Evolutionary conservation across 1,140 invertebrate species (phyloP).

Genomic region (Drosophila tristis): DNA sequence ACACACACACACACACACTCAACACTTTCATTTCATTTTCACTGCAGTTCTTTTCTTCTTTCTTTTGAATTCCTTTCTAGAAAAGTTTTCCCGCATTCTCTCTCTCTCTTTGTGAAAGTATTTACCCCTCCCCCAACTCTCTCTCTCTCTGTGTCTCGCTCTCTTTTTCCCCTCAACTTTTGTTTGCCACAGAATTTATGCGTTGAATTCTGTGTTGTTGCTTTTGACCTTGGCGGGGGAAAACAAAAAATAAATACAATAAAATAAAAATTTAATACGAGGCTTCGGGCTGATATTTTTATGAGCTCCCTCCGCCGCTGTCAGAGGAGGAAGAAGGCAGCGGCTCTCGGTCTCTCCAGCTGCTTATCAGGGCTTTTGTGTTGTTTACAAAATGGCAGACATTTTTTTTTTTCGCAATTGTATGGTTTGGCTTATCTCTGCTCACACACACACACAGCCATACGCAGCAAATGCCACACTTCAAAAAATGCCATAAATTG

Average conservation of each 20-base stretch:
- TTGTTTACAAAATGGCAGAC: conserved; percentile 79
- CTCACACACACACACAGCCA: background rate
- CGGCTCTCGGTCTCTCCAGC: background rate
- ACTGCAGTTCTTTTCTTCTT: conserved; percentile 35
- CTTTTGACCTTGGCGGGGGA: conserved; percentile 58
- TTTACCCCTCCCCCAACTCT: conserved; percentile 29
- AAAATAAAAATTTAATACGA: conserved; percentile 43
- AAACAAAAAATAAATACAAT: conserved; percentile 22
- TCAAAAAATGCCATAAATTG: conserved; percentile 75
- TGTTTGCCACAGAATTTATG: conserved; percentile 53
- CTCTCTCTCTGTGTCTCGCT: conserved; percentile 12
- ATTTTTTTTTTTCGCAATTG: conserved; percentile 27
- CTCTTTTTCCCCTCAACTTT: conserved; percentile 13
- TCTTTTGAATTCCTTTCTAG: conserved; percentile 52
- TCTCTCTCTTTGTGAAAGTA: conserved; percentile 63
- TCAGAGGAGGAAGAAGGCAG: too few relatives aligned
- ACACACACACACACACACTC: conserved; percentile 51
- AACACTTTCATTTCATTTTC: conserved; percentile 38
- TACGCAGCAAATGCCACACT: conserved; percentile 31
- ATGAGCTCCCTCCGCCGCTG: conserved; percentile 12
- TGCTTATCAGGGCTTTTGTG: conserved; percentile 55
- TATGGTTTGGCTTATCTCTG: conserved; percentile 61
- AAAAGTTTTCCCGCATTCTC: conserved; percentile 35
- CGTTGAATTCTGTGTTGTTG: conserved; percentile 29
- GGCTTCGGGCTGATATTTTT: conserved; percentile 51